Evolutionary conservation across 2,888 invertebrate species (phyloP), one percentile per base, ranked within the genome.

Genomic region (Drosophila multiciliata): DNA sequence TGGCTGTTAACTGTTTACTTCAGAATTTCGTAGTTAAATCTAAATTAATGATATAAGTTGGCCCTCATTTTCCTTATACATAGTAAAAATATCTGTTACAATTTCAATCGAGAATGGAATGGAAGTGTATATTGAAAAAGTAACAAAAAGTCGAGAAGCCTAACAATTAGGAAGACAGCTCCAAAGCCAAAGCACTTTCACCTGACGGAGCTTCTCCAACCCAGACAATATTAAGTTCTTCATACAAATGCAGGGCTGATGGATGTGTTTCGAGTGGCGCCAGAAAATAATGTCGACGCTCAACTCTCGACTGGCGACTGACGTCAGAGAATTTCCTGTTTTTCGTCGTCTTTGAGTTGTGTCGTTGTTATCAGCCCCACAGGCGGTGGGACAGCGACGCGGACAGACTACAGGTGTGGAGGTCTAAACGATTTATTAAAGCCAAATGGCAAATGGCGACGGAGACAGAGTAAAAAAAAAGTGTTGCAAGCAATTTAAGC

Each of bases 401-500:
- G 49, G 35, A 8, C 52, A 29, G 23, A 23, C 12, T 15, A 8
- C 9, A 11, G 52, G 50, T n/a, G 20, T 58, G 35, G 38, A 36
- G 66, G 53, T 81, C 85, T 87, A 80, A 87, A 66, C 85, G 85
- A 87, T 85, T 86, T 85, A 85, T 87, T 87, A 85, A 85, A 87
- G 82, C 82, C 79, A 83, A 79, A 82, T 66, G 69, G 85, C 75
- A 83, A 77, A 82, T 73, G 80, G 66, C 80, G 54, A 50, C 33
- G 50, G 38, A 45, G 50, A 73, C 67, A 36, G 26, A 29, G 48
- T 15, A 29, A 32, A 49, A 73, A 75, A 79, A 81, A 85, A 85
- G 88, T 85, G 88, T 85, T 88, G 86, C 88, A 81, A 85, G 88
- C 87, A 87, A 87, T 85, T 85, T 87, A 81, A 81, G 84, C 85